Evolutionary conservation across 2,888 invertebrate genomes (phyloP).

Genomic region (Dyspetes luteomarginatus): DNA sequence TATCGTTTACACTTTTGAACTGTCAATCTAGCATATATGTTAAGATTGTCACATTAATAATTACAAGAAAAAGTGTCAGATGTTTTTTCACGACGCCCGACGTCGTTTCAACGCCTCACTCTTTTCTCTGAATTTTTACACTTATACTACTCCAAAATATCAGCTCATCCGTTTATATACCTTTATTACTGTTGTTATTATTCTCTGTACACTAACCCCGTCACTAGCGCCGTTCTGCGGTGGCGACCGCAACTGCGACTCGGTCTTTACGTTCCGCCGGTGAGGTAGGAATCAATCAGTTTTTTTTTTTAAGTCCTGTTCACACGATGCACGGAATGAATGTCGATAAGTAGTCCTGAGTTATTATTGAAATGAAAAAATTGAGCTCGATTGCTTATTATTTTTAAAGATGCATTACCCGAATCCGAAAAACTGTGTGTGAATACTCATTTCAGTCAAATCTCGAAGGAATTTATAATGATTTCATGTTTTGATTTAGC

Average conservation of each 20-base stretch:
- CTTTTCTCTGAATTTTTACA: too few species aligned
- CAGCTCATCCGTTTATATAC: too few species aligned
- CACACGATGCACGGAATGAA: conserved; percentile 23
- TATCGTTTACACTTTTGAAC: neutral
- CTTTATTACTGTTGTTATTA: too few species aligned
- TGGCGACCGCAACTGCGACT: neutral
- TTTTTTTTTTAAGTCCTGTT: neutral
- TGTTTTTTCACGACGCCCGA: too few species aligned
- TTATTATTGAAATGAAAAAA: neutral
- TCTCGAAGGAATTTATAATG: neutral
- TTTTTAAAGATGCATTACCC: neutral
- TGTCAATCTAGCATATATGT: too few species aligned
- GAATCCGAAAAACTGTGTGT: neutral
- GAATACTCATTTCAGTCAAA: neutral
- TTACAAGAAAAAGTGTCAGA: too few species aligned
- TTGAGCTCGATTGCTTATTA: neutral
- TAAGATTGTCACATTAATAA: too few species aligned
- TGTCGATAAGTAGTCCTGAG: neutral
- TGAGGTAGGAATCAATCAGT: neutral
- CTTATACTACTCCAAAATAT: too few species aligned
- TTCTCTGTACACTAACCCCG: too few species aligned
- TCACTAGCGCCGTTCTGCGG: too few species aligned
- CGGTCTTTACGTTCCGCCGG: neutral
- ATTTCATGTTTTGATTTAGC: neutral
- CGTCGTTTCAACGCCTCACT: too few species aligned